These are phyloP conservation scores for Torymus texanus DNA, from an alignment of 2,888 invertebrate genomes.

Conservation along the genomic window DNA sequence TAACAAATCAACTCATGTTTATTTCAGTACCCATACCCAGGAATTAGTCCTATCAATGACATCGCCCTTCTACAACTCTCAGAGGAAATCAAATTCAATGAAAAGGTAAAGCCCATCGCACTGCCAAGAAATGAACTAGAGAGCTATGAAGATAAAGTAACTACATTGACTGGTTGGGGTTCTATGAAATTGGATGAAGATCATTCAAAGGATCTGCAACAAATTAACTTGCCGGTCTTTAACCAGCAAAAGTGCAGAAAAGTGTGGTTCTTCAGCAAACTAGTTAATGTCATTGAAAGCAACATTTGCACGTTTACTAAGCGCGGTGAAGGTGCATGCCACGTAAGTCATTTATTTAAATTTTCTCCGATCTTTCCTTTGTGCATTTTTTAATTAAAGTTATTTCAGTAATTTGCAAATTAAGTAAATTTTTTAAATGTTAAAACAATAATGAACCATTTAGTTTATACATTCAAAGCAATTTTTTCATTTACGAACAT, in stretches of 20 bases:
- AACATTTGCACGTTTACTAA: slow-evolving; percentile 78
- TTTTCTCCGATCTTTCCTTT: too few species aligned
- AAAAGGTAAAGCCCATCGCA: slow-evolving; percentile 66
- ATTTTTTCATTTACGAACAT: too few species aligned
- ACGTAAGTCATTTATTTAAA: slow-evolving; percentile 74
- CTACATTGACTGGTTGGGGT: slow-evolving; percentile 70
- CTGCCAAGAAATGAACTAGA: slow-evolving; percentile 64
- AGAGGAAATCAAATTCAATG: slow-evolving; percentile 45
- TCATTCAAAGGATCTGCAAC: too few species aligned
- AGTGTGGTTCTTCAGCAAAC: slow-evolving; percentile 57
- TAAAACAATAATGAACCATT: too few species aligned
- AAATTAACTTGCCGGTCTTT: too few species aligned
- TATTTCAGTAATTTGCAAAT: background rate
- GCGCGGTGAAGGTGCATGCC: slow-evolving; percentile 80
- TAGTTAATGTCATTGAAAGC: slow-evolving; percentile 69
- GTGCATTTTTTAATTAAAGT: background rate
- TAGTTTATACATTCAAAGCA: too few species aligned
- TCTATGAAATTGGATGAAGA: slow-evolving; percentile 58
- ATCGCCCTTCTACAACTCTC: background rate
- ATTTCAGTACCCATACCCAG: background rate
- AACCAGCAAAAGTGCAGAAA: too few species aligned
- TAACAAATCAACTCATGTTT: background rate
- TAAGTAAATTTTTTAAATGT: background rate
- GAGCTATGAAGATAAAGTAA: slow-evolving; percentile 54
- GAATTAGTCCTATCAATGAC: background rate